These are phyloP conservation scores for Gorsachius magnificus DNA, from an alignment of 2,797 vertebrate genomes.

Conservation along the genomic window DNA sequence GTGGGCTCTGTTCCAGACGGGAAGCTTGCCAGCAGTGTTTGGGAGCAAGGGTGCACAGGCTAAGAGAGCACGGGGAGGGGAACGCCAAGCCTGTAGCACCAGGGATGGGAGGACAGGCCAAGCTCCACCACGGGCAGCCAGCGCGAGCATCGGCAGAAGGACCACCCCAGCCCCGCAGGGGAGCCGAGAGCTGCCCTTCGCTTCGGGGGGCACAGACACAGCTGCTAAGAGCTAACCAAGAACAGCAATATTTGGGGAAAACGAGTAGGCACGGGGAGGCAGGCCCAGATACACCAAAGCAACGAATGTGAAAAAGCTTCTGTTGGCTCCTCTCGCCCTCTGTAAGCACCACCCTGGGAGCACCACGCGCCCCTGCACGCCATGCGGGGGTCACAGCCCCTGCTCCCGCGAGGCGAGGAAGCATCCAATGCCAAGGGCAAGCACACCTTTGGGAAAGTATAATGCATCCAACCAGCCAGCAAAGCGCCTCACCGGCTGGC, in stretches of 20 bases:
- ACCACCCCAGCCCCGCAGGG: neutral
- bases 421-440: neutral
- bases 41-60: neutral
- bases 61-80: neutral
- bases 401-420: neutral
- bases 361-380: neutral
- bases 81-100: neutral
- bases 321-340: neutral
- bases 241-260: neutral
- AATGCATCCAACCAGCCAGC: neutral
- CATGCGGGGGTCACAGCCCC: neutral
- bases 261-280: neutral
- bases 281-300: neutral
- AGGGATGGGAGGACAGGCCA: neutral
- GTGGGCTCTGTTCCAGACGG: neutral
- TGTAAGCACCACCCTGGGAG: neutral
- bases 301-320: neutral
- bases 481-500: accelerated
- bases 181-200: neutral
- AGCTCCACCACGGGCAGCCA: neutral
- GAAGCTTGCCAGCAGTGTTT: neutral
- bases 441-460: neutral
- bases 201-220: neutral
- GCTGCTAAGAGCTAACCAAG: neutral
- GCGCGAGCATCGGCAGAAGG: accelerated